phyloP scores from a whole-genome alignment of 2,888 invertebrate species.

The Ophioninae sp. region DNA sequence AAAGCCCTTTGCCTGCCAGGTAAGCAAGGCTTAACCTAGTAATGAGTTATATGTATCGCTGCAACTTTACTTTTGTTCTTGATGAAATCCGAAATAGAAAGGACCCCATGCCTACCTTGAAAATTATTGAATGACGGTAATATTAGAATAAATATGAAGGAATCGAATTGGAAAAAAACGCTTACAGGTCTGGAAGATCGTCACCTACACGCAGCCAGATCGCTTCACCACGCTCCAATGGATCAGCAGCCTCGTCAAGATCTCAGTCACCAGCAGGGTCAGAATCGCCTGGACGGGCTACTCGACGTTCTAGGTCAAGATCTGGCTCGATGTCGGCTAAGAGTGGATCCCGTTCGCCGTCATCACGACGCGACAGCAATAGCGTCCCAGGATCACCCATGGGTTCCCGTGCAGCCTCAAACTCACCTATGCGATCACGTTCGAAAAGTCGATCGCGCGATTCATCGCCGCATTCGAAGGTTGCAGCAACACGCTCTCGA shows the following conservation, averaged over 20 bases:
- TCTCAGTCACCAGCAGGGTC: slow-evolving; percentile 69
- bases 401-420: slow-evolving; percentile 65
- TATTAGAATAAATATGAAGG: background rate
- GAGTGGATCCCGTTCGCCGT: slow-evolving; percentile 66
- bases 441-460: slow-evolving; percentile 56
- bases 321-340: slow-evolving; percentile 68
- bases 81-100: background rate
- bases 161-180: background rate
- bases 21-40: slow-evolving; percentile 31
- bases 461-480: slow-evolving; percentile 51
- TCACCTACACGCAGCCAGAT: slow-evolving; percentile 67
- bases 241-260: slow-evolving; percentile 66
- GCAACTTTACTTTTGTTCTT: background rate
- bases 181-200: slow-evolving; percentile 67
- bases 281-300: slow-evolving; percentile 40
- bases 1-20: slow-evolving; percentile 69
- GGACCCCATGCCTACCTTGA: background rate
- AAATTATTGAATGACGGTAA: background rate
- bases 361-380: slow-evolving; percentile 61
- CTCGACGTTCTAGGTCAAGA: slow-evolving; percentile 25
- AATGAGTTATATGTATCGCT: background rate
- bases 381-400: slow-evolving; percentile 68
- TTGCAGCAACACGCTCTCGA: slow-evolving; percentile 4
- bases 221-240: slow-evolving; percentile 73
- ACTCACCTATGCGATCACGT: slow-evolving; percentile 49